A percentile compares a stretch with the other conserved stretches of the same genome.
Conservation (phyloP, 2,113 vertebrate genomes). For the Psettodes erumei region DNA sequence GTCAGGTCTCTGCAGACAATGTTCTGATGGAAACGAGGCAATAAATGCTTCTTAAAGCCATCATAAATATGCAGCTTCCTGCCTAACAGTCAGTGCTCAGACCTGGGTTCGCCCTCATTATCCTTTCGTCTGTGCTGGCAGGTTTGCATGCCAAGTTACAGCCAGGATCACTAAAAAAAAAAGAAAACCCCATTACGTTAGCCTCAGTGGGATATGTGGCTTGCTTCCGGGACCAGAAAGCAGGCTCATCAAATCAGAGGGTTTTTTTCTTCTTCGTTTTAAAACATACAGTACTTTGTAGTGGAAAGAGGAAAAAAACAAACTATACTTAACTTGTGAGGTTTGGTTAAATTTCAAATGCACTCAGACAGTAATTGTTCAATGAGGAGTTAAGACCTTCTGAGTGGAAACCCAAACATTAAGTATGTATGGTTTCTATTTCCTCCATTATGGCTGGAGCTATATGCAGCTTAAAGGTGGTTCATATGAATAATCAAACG, state of each 20-base stretch:
- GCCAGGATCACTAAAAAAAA: conserved; percentile 69
- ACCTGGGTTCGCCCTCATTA: conserved; percentile 74
- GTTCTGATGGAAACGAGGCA: conserved; percentile 78
- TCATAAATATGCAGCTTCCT: conserved; percentile 82
- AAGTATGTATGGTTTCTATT: conserved; percentile 61
- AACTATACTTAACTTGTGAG: conserved; percentile 18
- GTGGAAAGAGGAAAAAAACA: not conserved
- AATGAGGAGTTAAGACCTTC: conserved; percentile 54
- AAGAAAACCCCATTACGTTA: conserved; percentile 66
- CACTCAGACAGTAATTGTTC: conserved; percentile 54
- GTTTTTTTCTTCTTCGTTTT: not conserved
- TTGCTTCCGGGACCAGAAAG: conserved; percentile 35
- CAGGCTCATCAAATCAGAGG: conserved; percentile 37
- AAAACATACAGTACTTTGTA: conserved; percentile 7
- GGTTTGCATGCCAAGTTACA: conserved; percentile 67
- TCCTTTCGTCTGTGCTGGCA: conserved; percentile 67
- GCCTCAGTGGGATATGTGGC: conserved; percentile 58
- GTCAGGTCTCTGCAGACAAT: conserved; percentile 76
- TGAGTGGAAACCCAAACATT: conserved; percentile 57
- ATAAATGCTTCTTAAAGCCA: conserved; percentile 81
- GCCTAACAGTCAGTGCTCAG: conserved; percentile 73
- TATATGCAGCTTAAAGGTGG: conserved; percentile 55
- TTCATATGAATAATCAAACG: conserved; percentile 65
- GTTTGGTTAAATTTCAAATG: conserved; percentile 43
- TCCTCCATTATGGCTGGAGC: conserved; percentile 45